Conservation (phyloP, 2,797 vertebrate genomes). For the Danio kyathit region DNA sequence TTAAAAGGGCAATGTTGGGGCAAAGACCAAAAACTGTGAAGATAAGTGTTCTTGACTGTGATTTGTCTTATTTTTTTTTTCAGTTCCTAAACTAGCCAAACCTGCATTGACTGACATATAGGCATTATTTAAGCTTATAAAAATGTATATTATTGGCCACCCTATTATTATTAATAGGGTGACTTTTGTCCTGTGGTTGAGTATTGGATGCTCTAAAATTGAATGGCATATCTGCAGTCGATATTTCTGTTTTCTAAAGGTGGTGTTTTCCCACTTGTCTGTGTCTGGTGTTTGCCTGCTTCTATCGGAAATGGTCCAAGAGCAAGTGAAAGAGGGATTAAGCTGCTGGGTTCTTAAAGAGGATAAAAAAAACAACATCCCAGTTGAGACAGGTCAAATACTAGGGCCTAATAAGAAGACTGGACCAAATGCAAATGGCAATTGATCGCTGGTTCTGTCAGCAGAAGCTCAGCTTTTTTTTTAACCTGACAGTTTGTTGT, state of each 20-base stretch:
- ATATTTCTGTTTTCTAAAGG: constrained; percentile 18
- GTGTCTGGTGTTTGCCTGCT: constrained; percentile 49
- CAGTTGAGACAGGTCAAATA: constrained; percentile 59
- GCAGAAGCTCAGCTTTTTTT: constrained; percentile 58
- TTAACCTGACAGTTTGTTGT: constrained; percentile 38
- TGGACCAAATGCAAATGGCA: constrained; percentile 70
- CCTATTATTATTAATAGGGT: background rate
- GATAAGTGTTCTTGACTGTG: constrained; percentile 13
- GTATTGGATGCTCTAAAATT: background rate
- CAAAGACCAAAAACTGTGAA: constrained; percentile 23
- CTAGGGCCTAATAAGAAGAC: constrained; percentile 66
- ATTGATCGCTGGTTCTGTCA: constrained; percentile 71
- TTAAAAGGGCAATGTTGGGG: constrained; percentile 9
- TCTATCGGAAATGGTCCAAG: constrained; percentile 36
- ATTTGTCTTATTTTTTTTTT: constrained; percentile 12
- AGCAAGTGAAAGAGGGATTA: constrained; percentile 58
- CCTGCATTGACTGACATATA: background rate
- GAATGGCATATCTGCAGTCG: background rate
- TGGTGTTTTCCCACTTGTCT: constrained; percentile 44
- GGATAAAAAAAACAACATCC: constrained; percentile 53
- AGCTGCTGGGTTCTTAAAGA: constrained; percentile 55
- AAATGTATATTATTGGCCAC: background rate
- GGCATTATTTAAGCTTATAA: background rate
- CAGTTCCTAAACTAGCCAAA: background rate
- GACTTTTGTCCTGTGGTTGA: background rate